A percentile compares a stretch with the other conserved stretches of the same genome.
phyloP scores from a whole-genome alignment of 2,888 invertebrate species.

The Brenthis ino region DNA sequence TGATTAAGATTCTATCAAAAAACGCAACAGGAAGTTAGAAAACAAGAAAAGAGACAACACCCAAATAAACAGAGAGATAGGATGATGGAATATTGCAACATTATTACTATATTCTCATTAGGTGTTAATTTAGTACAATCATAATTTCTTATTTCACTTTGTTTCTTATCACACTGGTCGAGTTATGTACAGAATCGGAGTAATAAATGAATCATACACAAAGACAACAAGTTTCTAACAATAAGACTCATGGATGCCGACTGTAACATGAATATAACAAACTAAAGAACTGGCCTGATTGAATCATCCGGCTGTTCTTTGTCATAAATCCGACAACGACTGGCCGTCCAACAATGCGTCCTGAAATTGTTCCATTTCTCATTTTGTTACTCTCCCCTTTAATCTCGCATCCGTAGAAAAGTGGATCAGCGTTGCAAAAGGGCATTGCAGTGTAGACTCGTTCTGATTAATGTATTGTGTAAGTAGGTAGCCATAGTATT shows the following conservation, averaged over 20 bases:
- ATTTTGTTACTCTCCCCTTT: constrained; percentile 82
- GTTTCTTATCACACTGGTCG: neutral
- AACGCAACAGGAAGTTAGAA: too few relatives aligned
- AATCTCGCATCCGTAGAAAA: constrained; percentile 81
- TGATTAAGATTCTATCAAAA: too few relatives aligned
- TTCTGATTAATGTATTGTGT: constrained; percentile 77
- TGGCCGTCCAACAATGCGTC: constrained; percentile 78
- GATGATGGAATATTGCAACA: too few relatives aligned
- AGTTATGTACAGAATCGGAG: constrained; percentile 12
- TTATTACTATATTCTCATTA: neutral
- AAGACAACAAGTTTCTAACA: constrained; percentile 66
- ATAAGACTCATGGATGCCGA: constrained; percentile 68
- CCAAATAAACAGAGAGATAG: too few relatives aligned
- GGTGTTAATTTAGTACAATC: constrained; percentile 33
- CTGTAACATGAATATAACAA: constrained; percentile 79
- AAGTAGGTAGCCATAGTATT: constrained; percentile 39
- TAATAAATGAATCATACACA: constrained; percentile 48
- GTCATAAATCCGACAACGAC: constrained; percentile 82
- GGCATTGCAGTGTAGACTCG: constrained; percentile 75
- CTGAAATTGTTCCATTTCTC: constrained; percentile 82
- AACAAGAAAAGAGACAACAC: too few relatives aligned
- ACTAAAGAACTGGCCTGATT: constrained; percentile 80
- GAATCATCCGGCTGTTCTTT: constrained; percentile 81
- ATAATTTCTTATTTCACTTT: constrained; percentile 19
- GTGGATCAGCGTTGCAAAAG: constrained; percentile 80